Base-by-base conservation (phyloP, 92 coral and sea anemone species). In the Meandrina meandrites region DNA sequence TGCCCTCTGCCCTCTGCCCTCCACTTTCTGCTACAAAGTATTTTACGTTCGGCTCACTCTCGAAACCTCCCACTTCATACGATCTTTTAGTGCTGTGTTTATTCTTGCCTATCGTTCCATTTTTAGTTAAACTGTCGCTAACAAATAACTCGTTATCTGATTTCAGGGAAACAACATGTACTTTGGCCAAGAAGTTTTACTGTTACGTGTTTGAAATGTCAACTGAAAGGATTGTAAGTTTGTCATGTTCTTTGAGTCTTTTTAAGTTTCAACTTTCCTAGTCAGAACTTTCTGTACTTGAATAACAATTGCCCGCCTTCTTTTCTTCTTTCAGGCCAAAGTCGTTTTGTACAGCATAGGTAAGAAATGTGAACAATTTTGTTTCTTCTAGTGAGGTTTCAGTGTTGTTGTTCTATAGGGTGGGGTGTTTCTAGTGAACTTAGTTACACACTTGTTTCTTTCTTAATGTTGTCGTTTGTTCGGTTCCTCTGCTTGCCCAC, bases 271-370 rank as follows among this genome's bases (percentile, higher is more conserved):
- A 18, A 19, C 6, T 73, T 17, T 18, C 78, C 10, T 73, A 5
- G 1, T 73, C 50, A 34, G 3, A 5, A 27, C 16, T 66, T 66
- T 66, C 15, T 80, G 30, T 53, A 15, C 66, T 35, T 36, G 7
- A 78, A 17, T 50, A 36, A 62, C 76, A 19, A 42, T 17, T 18
- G 40, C 18, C 42, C 22, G 37, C 47, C 78, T 35, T 47, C 21
- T 81, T 64, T 30, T 48, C 30, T 83, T 35, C 58, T 79, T 83
- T 35, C 90, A 94, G 98, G 98, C 96, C 24, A 91, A 88, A 75
- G 94, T 92, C 51, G 91, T 94, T 57, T 83, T 94, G 66, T 94
- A 89, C 88, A 94, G 98, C 81, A 94, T 94, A 22, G 98, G 95
- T 92, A 82, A 89, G 98, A 19, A 13, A 18, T n/a, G 34, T 19